Base-by-base conservation (phyloP, 2,888 invertebrate species). In the Phengaris alcon region DNA sequence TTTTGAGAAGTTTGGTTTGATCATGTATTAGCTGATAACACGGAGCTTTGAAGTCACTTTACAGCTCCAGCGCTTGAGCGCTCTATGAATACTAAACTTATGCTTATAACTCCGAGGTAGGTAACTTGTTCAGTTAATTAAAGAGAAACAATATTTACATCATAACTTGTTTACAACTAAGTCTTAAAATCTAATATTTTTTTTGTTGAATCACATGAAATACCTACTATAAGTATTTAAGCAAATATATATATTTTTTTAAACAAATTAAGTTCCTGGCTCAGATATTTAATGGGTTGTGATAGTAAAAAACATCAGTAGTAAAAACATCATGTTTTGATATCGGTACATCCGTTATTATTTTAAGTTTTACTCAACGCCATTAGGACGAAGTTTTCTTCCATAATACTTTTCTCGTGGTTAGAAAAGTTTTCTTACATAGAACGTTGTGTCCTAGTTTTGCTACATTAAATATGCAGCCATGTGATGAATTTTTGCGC, bases 21-120 rank as follows among this genome's bases (percentile, higher is more conserved):
- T 64, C 64, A 44, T 64, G 64, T 64, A 64, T 64, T 64, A 64
- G 44, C 64, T 64, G 64, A 64, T 64, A 12, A 35, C 64, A 44
- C 35, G 64, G 64, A 12, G 64, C 64, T 64, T 64, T 64, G 64
- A 64, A 64, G 64, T 64, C 64, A 64, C 64, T 64, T 64, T 64
- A 64, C 35, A 35, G 35, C 64, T 64, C 35, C 35, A 12, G 35
- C 35, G 35, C 64, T 64, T 35, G 64, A 64, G 64, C 64, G 35
- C 35, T 64, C 64, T 64, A 44, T 64, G 64, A 64, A 64, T 64
- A 64, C 35, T 64, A 64, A 64, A 64, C 64, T 35, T 64, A 64
- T 64, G 44, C 64, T 64, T 64, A 44, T 64, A 44, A 12, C 64
- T 64, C 35, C 13, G 64, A 64, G 64, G 35, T 64, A 35, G 44